Conservation (phyloP, 2,797 vertebrate species). For the Hirundo rustica region DNA sequence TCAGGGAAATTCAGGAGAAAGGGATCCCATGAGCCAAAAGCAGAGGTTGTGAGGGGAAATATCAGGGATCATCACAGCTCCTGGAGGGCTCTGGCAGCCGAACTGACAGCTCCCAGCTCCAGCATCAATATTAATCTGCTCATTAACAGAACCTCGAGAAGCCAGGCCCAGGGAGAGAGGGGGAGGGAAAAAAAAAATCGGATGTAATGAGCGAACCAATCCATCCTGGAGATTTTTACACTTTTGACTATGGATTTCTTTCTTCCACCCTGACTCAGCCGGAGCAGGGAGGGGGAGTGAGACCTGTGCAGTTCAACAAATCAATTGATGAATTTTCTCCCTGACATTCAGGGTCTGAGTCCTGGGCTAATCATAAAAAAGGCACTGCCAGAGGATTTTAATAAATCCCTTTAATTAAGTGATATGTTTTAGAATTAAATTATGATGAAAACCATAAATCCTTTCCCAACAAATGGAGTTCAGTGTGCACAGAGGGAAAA, state of each 20-base stretch:
- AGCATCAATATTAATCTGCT: conserved; percentile 35
- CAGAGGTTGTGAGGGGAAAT: background rate
- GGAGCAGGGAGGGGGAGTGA: background rate
- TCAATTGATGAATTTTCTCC: conserved; percentile 44
- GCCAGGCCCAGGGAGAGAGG: background rate
- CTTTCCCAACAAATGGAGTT: background rate
- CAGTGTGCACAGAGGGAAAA: background rate
- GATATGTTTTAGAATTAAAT: conserved; percentile 63
- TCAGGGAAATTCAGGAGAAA: background rate
- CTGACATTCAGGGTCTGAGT: conserved; percentile 35
- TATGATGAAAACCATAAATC: conserved; percentile 50
- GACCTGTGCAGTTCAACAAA: conserved; percentile 29
- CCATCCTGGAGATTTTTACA: background rate
- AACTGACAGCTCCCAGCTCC: background rate
- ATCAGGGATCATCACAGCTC: background rate
- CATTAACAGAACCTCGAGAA: background rate
- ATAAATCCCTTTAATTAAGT: conserved; percentile 71
- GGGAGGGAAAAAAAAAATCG: background rate
- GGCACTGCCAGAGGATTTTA: conserved; percentile 29
- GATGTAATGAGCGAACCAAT: background rate
- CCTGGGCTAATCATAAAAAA: conserved; percentile 4
- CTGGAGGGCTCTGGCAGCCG: background rate
- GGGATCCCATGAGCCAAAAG: background rate
- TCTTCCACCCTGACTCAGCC: background rate
- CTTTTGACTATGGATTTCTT: conserved; percentile 16